Evolutionary conservation across 2,797 vertebrate species (phyloP).

Genomic region (Pseudochirops cupreus): DNA sequence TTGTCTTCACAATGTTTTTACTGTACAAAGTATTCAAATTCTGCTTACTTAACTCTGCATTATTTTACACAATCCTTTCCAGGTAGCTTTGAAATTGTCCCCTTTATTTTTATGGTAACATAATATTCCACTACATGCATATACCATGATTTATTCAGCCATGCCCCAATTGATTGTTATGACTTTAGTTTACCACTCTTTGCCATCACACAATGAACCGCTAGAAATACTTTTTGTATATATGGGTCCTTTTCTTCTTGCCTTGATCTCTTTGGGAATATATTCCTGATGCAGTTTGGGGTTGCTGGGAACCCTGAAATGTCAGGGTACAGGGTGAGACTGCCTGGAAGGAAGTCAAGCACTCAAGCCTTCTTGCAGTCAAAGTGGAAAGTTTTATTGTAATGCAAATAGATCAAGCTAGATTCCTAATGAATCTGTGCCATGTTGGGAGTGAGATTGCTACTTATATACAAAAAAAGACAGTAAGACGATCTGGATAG

Average conservation of each 20-base stretch:
- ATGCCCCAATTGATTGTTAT: neutral
- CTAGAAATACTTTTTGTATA: neutral
- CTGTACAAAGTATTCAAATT: neutral
- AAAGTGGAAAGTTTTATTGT: no score
- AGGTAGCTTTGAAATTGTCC: neutral
- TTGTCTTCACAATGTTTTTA: neutral
- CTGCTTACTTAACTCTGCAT: neutral
- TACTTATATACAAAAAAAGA: no score
- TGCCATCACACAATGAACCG: neutral
- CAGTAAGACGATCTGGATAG: no score
- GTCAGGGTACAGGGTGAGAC: no score
- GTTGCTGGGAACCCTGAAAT: no score
- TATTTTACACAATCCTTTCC: neutral
- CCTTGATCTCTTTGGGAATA: neutral
- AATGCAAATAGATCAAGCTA: no score
- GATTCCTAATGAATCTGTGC: no score
- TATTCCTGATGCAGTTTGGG: neutral
- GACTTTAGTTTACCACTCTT: neutral
- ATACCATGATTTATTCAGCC: neutral
- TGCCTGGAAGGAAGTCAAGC: no score
- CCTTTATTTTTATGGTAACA: neutral
- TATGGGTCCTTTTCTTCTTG: neutral
- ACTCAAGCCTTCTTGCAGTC: no score
- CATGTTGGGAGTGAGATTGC: no score
- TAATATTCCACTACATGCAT: neutral